Conservation (phyloP, 2,797 vertebrate genomes). For the Eulemur coronatus region DNA sequence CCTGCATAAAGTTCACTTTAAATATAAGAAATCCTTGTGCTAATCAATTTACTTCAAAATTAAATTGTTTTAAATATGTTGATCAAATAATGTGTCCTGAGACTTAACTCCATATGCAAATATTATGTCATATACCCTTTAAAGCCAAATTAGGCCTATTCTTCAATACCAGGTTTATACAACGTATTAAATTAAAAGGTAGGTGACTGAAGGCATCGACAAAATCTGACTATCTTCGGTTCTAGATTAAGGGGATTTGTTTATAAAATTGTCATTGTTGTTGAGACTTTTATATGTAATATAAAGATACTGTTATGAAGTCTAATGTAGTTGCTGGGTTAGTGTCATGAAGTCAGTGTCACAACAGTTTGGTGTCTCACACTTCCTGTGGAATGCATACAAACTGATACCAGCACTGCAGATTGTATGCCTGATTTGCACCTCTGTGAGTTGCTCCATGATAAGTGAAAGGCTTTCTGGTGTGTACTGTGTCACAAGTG, state of each 20-base stretch:
- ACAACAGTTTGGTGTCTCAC: conserved; percentile 44
- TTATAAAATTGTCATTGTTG: conserved; percentile 59
- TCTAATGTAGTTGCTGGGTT: conserved; percentile 28
- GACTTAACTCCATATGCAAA: conserved; percentile 10
- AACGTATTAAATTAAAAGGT: conserved; percentile 17
- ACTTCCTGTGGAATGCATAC: conserved; percentile 50
- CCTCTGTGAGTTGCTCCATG: not conserved
- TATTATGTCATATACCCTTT: not conserved
- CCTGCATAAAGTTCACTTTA: conserved; percentile 4
- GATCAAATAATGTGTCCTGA: not conserved
- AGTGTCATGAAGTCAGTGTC: conserved; percentile 55
- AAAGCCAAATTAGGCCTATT: not conserved
- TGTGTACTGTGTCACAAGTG: not conserved
- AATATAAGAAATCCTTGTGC: conserved; percentile 26
- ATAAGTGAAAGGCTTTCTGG: not conserved
- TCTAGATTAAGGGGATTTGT: conserved; percentile 32
- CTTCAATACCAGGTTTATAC: conserved; percentile 17
- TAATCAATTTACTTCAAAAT: conserved; percentile 13
- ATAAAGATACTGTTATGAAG: conserved; percentile 34
- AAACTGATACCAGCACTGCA: conserved; percentile 43
- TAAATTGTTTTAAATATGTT: not conserved
- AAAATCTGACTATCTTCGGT: conserved; percentile 37
- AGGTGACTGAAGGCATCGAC: conserved; percentile 28
- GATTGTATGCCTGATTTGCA: conserved; percentile 40
- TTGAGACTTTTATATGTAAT: conserved; percentile 64